Percentiles rank a stretch among this genome's conserved stretches.
These are phyloP conservation scores for Clistopyga incitator DNA, from an alignment of 2,888 invertebrate genomes.

Conservation along the genomic window DNA sequence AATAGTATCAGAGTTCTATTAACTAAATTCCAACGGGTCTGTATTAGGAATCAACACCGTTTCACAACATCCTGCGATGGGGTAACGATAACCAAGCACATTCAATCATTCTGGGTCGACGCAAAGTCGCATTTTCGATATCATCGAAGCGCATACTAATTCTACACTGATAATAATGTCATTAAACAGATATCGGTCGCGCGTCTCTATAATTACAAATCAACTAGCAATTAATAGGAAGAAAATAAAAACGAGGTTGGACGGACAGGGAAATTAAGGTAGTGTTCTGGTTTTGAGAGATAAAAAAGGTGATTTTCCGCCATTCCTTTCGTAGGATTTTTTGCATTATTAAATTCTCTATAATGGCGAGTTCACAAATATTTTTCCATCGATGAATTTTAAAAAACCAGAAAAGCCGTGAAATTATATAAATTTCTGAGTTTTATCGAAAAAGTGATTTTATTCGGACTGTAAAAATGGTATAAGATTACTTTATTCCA, in stretches of 20 bases:
- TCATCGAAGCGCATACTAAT: neutral
- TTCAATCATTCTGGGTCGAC: neutral
- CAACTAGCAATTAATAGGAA: conserved; percentile 6
- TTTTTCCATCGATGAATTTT: too few relatives aligned
- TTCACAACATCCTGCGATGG: conserved; percentile 7
- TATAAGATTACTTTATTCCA: too few relatives aligned
- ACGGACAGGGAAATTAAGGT: neutral
- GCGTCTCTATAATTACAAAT: neutral
- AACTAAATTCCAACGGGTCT: neutral
- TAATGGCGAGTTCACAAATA: too few relatives aligned
- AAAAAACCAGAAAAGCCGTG: too few relatives aligned
- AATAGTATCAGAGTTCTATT: neutral
- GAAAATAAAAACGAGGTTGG: conserved; percentile 6
- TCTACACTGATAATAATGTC: neutral
- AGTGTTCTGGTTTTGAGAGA: neutral
- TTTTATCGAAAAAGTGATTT: too few relatives aligned
- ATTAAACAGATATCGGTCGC: neutral
- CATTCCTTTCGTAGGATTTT: too few relatives aligned
- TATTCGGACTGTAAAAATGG: too few relatives aligned
- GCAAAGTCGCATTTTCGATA: neutral
- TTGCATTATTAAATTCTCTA: neutral
- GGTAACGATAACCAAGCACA: neutral
- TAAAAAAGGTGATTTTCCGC: neutral
- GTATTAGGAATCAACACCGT: conserved; percentile 26
- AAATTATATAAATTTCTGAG: too few relatives aligned